These are phyloP conservation scores for Ellobius talpinus DNA, from an alignment of 2,113 vertebrate genomes.

Conservation along the genomic window DNA sequence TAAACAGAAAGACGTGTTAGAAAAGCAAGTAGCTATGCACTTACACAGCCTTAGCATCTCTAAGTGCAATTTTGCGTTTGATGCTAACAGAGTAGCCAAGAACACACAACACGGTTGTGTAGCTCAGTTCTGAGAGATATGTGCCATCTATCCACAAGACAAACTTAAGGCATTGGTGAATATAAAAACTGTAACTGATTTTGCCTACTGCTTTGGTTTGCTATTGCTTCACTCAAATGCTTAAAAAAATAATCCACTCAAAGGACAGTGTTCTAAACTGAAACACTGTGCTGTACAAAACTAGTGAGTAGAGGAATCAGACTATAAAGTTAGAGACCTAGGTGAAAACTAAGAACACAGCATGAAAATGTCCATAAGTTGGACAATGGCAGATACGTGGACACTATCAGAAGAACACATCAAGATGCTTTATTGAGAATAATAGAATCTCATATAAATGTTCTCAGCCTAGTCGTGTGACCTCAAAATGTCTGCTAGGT, in stretches of 20 bases:
- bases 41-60: neutral
- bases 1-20: conserved; percentile 21
- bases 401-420: neutral
- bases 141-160: neutral
- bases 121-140: neutral
- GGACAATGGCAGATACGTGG: neutral
- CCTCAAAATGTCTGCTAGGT: neutral
- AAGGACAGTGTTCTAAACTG: neutral
- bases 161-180: neutral
- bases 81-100: neutral
- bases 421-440: neutral
- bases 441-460: neutral
- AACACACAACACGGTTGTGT: neutral
- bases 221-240: neutral
- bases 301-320: neutral
- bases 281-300: neutral
- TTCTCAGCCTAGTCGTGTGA: neutral
- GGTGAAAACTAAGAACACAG: neutral
- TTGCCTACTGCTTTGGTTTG: neutral
- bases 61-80: conserved; percentile 32
- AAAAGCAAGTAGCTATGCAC: conserved; percentile 45
- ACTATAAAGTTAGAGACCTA: neutral
- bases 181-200: conserved; percentile 4
- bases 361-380: neutral
- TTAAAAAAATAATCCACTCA: neutral